Evolutionary conservation across 2,888 invertebrate species (phyloP), one percentile per base, ranked within the genome.

Genomic region (Hoplodrina ambigua): DNA sequence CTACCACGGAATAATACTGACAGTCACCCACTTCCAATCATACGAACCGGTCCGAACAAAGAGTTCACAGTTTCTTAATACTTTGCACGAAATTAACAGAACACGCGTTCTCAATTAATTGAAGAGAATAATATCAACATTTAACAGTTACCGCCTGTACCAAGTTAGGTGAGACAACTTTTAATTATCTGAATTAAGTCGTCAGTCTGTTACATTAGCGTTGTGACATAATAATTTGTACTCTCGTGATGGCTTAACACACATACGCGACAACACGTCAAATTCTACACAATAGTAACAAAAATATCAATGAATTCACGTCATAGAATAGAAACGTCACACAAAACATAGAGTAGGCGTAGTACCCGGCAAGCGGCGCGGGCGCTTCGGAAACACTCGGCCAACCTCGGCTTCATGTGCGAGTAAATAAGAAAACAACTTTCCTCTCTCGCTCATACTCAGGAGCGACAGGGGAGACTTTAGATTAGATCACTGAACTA

Each of bases 401-500:
- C 30, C 59, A 72, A 73, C 80, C 80, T 92, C 94, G 94, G 84
- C 63, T 73, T 55, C 73, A 71, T 74, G 72, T 83, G 83, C 73
- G 81, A 65, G 82, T 82, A 86, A 84, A 86, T 84, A 85, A 80
- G 87, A 86, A 88, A 86, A 87, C 86, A 84, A 79, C 69, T 81
- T 77, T 75, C 74, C 87, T 83, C 25, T 92, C 92, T 89, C 89
- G 33, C 89, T 92, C 90, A 17, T 81, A 87, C 92, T 86, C 74
- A 76, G 74, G 64, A 46, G 78, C 80, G 75, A 85, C 84, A 82
- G 81, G 81, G 87, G 89, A 89, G 87, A 89, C 89, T 86, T 86
- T 86, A 89, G 90, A 92, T 92, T 91, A 91, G 94, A 94, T 94
- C 93, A 93, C 88, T 94, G 94, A 95, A 95, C 93, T 90, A 91